Evolutionary conservation across 2,888 invertebrate genomes (phyloP).

Genomic region (Pteria penguin): DNA sequence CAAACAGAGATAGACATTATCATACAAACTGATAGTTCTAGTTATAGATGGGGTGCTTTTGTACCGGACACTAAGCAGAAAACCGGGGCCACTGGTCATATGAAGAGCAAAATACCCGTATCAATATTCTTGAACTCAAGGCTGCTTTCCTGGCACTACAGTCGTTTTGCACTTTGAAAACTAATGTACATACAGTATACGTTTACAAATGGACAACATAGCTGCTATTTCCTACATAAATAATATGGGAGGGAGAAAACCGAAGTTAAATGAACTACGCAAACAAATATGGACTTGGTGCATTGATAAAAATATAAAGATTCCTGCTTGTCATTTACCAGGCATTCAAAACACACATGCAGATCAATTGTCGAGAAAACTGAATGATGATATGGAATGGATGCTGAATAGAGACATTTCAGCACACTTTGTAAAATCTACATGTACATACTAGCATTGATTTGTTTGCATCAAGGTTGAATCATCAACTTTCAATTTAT

Average conservation of each 20-base stretch:
- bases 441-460: neutral
- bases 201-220: conserved; percentile 35
- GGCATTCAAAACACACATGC: conserved; percentile 22
- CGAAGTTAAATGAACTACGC: too few species aligned
- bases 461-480: conserved; percentile 39
- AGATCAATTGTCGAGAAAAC: too few species aligned
- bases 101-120: conserved; percentile 7
- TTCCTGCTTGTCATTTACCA: conserved; percentile 34
- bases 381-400: too few species aligned
- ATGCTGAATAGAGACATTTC: too few species aligned
- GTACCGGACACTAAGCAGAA: neutral
- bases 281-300: conserved; percentile 34
- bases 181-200: too few species aligned
- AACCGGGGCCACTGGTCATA: conserved; percentile 29
- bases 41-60: conserved; percentile 13
- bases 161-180: too few species aligned
- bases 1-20: too few species aligned
- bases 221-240: conserved; percentile 37
- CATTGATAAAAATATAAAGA: conserved; percentile 29
- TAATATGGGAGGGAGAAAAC: conserved; percentile 35
- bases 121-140: neutral
- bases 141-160: neutral
- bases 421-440: neutral
- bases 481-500: conserved; percentile 30
- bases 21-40: conserved; percentile 16